Percentiles rank a stretch among this genome's conserved stretches.
phyloP scores from a whole-genome alignment of 2,113 vertebrate genomes.

The Henicopernis longicauda region DNA sequence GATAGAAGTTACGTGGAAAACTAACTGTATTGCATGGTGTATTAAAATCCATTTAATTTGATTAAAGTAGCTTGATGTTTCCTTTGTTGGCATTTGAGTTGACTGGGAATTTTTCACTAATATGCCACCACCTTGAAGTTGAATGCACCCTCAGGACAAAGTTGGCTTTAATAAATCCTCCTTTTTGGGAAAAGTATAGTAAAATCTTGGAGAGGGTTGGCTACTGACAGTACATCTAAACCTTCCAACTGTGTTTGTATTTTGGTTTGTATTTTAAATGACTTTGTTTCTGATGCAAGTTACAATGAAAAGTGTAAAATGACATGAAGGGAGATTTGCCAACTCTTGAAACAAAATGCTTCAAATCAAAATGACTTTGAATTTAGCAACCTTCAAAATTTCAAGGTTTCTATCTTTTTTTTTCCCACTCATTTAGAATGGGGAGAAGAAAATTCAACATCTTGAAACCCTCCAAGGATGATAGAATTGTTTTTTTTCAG shows the following conservation, averaged over 20 bases:
- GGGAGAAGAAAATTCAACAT: not conserved
- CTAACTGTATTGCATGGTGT: not conserved
- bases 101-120: not conserved
- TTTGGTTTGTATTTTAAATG: not conserved
- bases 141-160: not conserved
- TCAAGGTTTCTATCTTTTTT: not conserved
- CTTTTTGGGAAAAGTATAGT: not conserved
- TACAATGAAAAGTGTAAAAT: not conserved
- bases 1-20: not conserved
- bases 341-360: not conserved
- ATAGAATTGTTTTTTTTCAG: not conserved
- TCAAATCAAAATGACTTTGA: not conserved
- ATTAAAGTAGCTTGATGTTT: not conserved
- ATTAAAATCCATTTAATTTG: not conserved
- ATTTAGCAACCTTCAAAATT: not conserved
- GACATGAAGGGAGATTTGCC: not conserved
- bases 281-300: not conserved
- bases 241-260: not conserved
- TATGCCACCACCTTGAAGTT: rapidly evolving
- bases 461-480: not conserved
- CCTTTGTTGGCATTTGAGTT: not conserved
- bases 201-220: not conserved
- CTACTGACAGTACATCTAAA: not conserved
- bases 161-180: not conserved
- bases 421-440: not conserved